Evolutionary conservation across 2,797 vertebrate genomes (phyloP).

Genomic region (Malurus splendens): DNA sequence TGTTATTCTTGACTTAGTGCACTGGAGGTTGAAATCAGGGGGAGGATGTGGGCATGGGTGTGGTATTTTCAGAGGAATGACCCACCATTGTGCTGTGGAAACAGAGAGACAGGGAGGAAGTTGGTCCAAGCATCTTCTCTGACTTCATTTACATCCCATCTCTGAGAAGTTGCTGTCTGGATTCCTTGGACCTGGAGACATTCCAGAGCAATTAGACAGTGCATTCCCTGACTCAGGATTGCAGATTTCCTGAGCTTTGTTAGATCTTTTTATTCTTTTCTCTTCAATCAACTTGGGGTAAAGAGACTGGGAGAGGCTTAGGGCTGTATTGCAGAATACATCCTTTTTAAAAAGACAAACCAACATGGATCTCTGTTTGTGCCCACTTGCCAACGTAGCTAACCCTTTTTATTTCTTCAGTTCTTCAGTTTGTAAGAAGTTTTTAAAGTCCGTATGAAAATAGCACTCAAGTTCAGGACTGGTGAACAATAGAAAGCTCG

Average conservation of each 20-base stretch:
- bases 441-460: background rate
- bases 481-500: background rate
- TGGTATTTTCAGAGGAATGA: background rate
- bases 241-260: background rate
- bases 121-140: background rate
- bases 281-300: background rate
- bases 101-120: background rate
- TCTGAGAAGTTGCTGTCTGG: background rate
- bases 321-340: background rate
- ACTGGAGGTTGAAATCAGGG: background rate
- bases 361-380: background rate
- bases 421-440: background rate
- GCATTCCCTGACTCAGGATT: background rate
- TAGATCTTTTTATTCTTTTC: background rate
- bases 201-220: conserved; percentile 9
- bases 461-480: background rate
- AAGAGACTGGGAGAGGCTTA: background rate
- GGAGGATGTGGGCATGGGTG: background rate
- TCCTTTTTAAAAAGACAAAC: background rate
- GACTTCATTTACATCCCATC: background rate
- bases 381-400: background rate
- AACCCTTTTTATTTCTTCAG: background rate
- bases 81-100: background rate
- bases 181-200: background rate
- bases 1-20: background rate